Conservation (phyloP, 2,888 invertebrate genomes). For the Arctia plantaginis region DNA sequence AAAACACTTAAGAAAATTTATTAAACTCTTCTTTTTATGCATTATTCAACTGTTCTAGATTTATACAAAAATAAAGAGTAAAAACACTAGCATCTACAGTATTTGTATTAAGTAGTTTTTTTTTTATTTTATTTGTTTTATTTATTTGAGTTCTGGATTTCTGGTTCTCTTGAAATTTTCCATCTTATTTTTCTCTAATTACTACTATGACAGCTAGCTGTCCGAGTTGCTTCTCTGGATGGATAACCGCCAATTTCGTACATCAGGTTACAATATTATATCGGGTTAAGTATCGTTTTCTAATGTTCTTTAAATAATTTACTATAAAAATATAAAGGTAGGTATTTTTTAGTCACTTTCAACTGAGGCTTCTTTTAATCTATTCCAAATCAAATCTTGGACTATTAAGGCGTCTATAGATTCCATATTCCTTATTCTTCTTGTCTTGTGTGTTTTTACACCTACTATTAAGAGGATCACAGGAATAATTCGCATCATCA, state of each 20-base stretch:
- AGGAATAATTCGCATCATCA: slow-evolving; percentile 54
- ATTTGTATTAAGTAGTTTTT: neutral
- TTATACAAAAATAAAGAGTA: neutral
- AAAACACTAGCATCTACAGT: too few species aligned
- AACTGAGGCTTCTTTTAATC: neutral
- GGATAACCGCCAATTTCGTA: too few species aligned
- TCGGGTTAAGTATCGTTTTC: neutral
- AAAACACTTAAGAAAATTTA: neutral
- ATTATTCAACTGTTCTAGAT: neutral
- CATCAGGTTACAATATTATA: too few species aligned
- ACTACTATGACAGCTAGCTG: too few species aligned
- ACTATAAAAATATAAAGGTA: neutral
- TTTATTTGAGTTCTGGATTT: neutral
- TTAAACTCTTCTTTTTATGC: too few species aligned
- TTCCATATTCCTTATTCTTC: slow-evolving; percentile 41
- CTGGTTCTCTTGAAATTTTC: neutral
- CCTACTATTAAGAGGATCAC: slow-evolving; percentile 53
- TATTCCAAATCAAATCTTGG: slow-evolving; percentile 6
- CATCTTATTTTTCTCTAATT: too few species aligned
- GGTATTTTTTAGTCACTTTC: neutral
- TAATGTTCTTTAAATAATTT: neutral
- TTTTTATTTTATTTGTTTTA: neutral
- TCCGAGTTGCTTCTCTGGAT: too few species aligned
- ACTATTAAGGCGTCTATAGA: slow-evolving; percentile 35
- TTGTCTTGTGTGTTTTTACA: slow-evolving; percentile 59